Percentiles rank a stretch among this genome's conserved stretches.
These are phyloP conservation scores for Calypte anna DNA, from an alignment of 2,113 vertebrate genomes.

Conservation along the genomic window DNA sequence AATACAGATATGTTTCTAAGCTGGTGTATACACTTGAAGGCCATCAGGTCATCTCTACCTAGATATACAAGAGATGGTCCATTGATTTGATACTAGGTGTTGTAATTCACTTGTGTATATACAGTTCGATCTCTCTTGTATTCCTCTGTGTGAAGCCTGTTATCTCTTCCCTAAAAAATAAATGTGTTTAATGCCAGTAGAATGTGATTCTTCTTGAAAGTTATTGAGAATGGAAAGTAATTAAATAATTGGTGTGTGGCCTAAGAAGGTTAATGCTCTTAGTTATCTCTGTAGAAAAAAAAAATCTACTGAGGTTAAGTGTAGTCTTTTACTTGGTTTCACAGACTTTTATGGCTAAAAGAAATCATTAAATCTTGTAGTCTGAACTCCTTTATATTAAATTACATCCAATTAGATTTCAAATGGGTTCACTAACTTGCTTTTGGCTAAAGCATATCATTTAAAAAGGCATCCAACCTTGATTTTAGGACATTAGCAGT, in stretches of 20 bases:
- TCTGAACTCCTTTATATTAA: background rate
- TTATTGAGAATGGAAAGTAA: conserved; percentile 32
- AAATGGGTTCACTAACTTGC: background rate
- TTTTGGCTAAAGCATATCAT: background rate
- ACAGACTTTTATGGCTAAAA: background rate
- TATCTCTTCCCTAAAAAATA: conserved; percentile 46
- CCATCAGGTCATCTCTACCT: background rate
- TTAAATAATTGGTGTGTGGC: conserved; percentile 59
- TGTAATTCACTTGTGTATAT: conserved; percentile 39
- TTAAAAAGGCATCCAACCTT: background rate
- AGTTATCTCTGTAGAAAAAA: conserved; percentile 13
- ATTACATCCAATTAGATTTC: conserved; percentile 2
- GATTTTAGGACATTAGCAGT: background rate
- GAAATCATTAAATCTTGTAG: conserved; percentile 1
- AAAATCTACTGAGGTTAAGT: background rate
- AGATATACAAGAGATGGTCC: background rate
- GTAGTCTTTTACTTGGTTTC: background rate
- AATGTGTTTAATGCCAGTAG: conserved; percentile 5
- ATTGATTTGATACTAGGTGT: background rate
- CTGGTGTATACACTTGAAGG: background rate
- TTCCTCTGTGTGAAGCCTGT: background rate
- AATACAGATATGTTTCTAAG: conserved; percentile 18
- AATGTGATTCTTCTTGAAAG: conserved; percentile 41
- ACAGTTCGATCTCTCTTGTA: conserved; percentile 32
- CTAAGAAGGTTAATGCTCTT: background rate